A percentile compares a stretch with the other conserved stretches of the same genome.
phyloP scores from a whole-genome alignment of 2,797 vertebrate genomes.

The Anableps anableps region DNA sequence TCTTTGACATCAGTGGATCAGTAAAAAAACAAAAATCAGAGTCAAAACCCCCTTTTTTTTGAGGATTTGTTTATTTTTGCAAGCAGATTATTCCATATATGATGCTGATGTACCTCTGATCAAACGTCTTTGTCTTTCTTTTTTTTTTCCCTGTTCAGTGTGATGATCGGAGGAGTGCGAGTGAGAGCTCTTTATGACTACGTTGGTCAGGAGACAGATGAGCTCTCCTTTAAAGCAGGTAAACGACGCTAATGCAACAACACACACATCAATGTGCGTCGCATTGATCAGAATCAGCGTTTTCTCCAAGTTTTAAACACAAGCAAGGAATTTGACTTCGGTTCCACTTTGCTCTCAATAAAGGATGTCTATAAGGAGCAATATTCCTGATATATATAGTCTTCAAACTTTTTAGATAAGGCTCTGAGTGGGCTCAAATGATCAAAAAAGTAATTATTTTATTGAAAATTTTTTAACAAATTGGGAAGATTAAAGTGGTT shows the following conservation, averaged over 20 bases:
- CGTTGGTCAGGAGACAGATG: constrained; percentile 82
- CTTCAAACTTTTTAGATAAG: not conserved
- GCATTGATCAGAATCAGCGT: not conserved
- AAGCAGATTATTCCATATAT: not conserved
- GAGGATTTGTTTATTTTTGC: not conserved
- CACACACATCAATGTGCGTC: not conserved
- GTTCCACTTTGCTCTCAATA: too few relatives aligned
- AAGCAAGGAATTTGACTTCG: not conserved
- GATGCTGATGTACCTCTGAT: constrained; percentile 2
- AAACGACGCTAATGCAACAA: not conserved
- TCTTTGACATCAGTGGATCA: too few relatives aligned
- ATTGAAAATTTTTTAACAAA: not conserved
- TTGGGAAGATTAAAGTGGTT: not conserved
- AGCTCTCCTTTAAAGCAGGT: constrained; percentile 86
- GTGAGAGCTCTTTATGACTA: constrained; percentile 85
- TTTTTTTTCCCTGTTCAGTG: constrained; percentile 60
- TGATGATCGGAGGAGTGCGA: constrained; percentile 81
- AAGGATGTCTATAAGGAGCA: too few relatives aligned
- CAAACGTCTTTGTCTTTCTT: not conserved
- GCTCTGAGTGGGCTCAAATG: not conserved
- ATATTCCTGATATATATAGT: too few relatives aligned
- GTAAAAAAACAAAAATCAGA: too few relatives aligned
- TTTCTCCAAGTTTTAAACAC: not conserved
- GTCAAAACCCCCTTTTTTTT: not conserved
- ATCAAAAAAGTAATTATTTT: not conserved